Percentiles rank a stretch among this genome's conserved stretches.
These are phyloP conservation scores for Oxystoma pomonae DNA, from an alignment of 2,888 invertebrate genomes.

Conservation along the genomic window DNA sequence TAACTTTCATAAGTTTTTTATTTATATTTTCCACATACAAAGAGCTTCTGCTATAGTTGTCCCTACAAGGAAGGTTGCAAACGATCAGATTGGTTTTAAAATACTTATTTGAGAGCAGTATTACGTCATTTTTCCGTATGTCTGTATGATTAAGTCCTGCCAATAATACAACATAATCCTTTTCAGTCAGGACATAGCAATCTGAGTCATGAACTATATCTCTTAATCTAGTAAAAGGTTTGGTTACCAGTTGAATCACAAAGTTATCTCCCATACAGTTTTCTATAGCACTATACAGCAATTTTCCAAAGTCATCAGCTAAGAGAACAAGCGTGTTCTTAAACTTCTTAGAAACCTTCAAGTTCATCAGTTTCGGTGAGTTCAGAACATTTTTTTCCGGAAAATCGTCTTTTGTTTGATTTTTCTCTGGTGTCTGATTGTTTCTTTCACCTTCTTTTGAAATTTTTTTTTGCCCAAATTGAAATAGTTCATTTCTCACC, in stretches of 20 bases:
- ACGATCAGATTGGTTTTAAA: constrained; percentile 1
- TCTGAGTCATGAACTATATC: not conserved
- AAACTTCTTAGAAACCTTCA: too few species aligned
- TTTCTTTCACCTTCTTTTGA: too few species aligned
- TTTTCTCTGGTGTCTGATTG: too few species aligned
- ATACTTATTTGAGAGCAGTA: constrained; percentile 1
- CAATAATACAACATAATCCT: not conserved
- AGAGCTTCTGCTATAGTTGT: not conserved
- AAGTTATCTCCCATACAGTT: not conserved
- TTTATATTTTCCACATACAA: not conserved
- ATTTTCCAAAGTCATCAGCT: not conserved
- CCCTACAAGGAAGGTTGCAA: not conserved
- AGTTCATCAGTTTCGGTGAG: too few species aligned
- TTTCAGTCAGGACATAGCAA: not conserved
- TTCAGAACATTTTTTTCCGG: too few species aligned
- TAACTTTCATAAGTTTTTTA: not conserved
- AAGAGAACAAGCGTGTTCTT: not conserved
- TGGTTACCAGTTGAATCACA: not conserved
- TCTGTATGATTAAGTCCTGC: not conserved
- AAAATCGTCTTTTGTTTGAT: too few species aligned
- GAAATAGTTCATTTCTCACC: too few species aligned
- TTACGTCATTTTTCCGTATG: not conserved
- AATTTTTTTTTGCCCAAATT: too few species aligned
- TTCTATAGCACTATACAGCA: not conserved
- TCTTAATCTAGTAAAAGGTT: not conserved